These are phyloP conservation scores for Saxicola maurus DNA, from an alignment of 2,797 vertebrate species.

Conservation along the genomic window DNA sequence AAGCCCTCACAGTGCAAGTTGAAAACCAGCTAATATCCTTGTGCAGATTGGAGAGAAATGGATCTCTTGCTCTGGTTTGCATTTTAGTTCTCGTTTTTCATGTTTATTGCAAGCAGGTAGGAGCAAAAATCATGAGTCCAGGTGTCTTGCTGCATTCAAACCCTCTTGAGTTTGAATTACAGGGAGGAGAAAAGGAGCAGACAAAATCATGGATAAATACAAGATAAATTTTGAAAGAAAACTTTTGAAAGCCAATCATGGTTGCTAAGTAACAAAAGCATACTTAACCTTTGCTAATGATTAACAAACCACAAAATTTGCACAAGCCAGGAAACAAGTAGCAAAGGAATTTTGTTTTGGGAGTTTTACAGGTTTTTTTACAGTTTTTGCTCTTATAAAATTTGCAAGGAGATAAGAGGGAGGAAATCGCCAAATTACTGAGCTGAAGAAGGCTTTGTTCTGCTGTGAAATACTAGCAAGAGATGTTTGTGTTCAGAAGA, in stretches of 20 bases:
- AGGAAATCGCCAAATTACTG: not conserved
- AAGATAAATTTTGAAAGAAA: not conserved
- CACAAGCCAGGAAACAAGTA: not conserved
- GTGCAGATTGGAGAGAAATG: not conserved
- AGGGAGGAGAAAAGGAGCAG: not conserved
- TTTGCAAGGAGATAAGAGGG: not conserved
- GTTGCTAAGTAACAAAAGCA: constrained; percentile 56
- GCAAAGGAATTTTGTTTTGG: not conserved
- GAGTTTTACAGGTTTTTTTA: not conserved
- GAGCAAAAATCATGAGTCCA: not conserved
- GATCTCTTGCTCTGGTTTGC: not conserved
- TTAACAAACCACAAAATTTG: constrained; percentile 3
- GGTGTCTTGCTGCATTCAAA: not conserved
- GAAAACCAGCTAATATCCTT: not conserved
- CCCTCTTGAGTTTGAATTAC: not conserved
- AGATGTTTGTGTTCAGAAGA: not conserved
- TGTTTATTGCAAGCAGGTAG: not conserved
- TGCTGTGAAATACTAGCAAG: not conserved
- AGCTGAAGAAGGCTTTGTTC: not conserved
- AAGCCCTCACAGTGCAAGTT: not conserved
- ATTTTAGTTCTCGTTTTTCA: not conserved
- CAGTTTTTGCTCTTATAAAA: not conserved
- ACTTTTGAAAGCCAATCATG: not conserved
- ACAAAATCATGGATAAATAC: not conserved
- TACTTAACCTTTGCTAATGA: constrained; percentile 45